phyloP scores from a whole-genome alignment of 2,888 invertebrate genomes.

The Drosophila niveifrons region DNA sequence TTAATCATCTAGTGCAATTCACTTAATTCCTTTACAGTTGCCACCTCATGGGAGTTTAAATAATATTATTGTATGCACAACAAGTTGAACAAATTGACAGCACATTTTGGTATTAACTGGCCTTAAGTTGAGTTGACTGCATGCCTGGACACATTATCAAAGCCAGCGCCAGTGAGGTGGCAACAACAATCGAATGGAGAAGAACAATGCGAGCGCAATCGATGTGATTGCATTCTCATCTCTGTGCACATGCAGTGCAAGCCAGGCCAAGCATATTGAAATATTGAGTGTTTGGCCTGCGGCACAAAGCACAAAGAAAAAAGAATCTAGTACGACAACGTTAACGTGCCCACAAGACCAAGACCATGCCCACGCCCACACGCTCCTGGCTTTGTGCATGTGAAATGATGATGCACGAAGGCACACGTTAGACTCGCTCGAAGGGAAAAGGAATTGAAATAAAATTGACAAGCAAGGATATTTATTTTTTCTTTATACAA shows the following conservation, averaged over 20 bases:
- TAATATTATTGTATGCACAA: neutral
- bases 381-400: slow-evolving; percentile 22
- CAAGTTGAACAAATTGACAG: slow-evolving; percentile 5
- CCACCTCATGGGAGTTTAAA: neutral
- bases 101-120: slow-evolving; percentile 6
- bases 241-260: slow-evolving; percentile 26
- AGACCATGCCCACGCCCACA: slow-evolving; percentile 17
- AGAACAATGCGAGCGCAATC: slow-evolving; percentile 21
- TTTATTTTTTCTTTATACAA: neutral
- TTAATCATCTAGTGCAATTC: no score
- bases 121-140: slow-evolving; percentile 15
- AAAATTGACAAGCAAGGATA: slow-evolving; percentile 63
- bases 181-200: slow-evolving; percentile 12
- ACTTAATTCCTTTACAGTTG: neutral
- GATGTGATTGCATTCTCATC: slow-evolving; percentile 17
- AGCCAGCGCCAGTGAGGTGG: neutral
- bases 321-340: slow-evolving; percentile 8
- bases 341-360: slow-evolving; percentile 1
- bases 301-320: slow-evolving; percentile 37
- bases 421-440: slow-evolving; percentile 21
- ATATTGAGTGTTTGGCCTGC: slow-evolving; percentile 58
- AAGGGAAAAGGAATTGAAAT: slow-evolving; percentile 48
- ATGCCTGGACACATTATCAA: slow-evolving; percentile 5
- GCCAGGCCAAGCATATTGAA: slow-evolving; percentile 51
- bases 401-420: slow-evolving; percentile 33